Conservation (phyloP, 2,113 vertebrate species). For the Percina caprodes region DNA sequence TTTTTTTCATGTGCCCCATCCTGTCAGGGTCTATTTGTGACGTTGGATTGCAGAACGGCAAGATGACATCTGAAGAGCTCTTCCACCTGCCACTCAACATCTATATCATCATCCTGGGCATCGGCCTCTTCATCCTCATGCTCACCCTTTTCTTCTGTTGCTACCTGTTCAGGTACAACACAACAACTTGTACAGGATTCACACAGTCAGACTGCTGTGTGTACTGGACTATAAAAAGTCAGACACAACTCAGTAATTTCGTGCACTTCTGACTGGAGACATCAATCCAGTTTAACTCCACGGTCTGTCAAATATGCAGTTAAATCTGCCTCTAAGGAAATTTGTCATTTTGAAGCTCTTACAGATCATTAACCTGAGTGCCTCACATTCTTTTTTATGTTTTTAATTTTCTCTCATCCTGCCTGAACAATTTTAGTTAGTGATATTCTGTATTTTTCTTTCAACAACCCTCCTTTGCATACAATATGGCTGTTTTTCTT, state of each 20-base stretch:
- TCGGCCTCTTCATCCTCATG: constrained; percentile 84
- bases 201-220: neutral
- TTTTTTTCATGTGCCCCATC: constrained; percentile 28
- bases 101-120: constrained; percentile 83
- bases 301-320: neutral
- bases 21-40: constrained; percentile 73
- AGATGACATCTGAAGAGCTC: constrained; percentile 76
- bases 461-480: neutral
- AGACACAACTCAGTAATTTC: neutral
- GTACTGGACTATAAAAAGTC: neutral
- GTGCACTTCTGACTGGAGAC: neutral
- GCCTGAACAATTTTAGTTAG: neutral
- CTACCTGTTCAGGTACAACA: constrained; percentile 83
- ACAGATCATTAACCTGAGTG: neutral
- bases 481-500: neutral
- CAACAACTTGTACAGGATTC: neutral
- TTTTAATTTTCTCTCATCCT: neutral
- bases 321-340: neutral
- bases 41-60: constrained; percentile 62
- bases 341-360: neutral
- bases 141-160: constrained; percentile 86
- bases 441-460: neutral
- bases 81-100: constrained; percentile 81
- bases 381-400: neutral
- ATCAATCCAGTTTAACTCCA: neutral